A percentile compares a stretch with the other conserved stretches of the same genome.
Conservation (phyloP, 2,113 vertebrate species). For the Podilymbus podiceps region DNA sequence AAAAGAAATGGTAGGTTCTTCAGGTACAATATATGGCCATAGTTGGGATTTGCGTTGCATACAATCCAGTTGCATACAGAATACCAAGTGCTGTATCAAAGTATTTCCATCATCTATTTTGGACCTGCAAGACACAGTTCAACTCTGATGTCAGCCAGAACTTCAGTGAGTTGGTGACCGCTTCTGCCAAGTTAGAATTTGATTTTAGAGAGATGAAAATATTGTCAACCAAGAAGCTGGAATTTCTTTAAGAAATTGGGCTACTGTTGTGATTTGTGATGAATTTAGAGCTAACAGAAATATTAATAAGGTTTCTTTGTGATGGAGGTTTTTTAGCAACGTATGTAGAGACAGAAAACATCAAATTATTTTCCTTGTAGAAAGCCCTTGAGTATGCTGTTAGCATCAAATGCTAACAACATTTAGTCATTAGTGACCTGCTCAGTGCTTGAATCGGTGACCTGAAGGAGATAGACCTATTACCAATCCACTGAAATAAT, state of each 20-base stretch:
- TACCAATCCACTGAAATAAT: neutral
- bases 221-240: neutral
- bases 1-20: neutral
- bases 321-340: neutral
- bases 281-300: neutral
- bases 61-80: neutral
- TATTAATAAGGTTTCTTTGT: neutral
- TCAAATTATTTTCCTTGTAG: neutral
- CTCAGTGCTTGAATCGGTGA: neutral
- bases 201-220: neutral
- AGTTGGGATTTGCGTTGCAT: neutral
- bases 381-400: neutral
- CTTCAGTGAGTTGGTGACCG: neutral
- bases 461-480: neutral
- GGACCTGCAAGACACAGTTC: neutral
- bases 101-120: neutral
- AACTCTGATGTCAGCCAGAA: neutral
- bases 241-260: neutral
- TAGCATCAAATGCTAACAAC: neutral
- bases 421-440: conserved; percentile 42
- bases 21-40: neutral
- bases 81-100: neutral
- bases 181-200: neutral
- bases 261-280: neutral
- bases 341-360: neutral